Evolutionary conservation across 2,888 invertebrate genomes (phyloP), one percentile per base, ranked within the genome.

Genomic region (Phorcus lineatus): DNA sequence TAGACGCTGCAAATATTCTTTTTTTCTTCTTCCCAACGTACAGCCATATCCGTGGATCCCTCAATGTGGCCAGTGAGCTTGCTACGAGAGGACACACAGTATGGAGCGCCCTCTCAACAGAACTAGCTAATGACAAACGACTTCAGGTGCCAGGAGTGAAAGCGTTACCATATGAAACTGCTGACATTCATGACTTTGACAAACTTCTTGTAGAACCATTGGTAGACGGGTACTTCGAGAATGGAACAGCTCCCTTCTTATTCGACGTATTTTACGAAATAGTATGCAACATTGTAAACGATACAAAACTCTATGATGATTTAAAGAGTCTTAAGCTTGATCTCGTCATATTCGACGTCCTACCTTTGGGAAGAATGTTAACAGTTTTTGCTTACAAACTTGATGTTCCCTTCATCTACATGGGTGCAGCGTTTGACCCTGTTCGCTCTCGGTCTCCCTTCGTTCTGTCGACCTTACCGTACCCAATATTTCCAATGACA

Each of bases 321-420:
- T 13, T 47, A 13, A 47, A 47, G 11, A 47, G 13, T 47, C 40
- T 67, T 22, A 78, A 79, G 0, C 84, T 78, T 47, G 82, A 85
- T 22, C 74, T 85, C 22, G 81, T 79, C 16, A 53, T 85, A 11
- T 57, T 80, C 13, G 85, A 85, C 40, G 70, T 53, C 4, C 24
- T 78, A 1, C 67, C 62, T 16, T 17, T 74, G 19, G 53, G 47
- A 19, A 47, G 75, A 17, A 81, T 78, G 47, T 40, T 54, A 11
- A 55, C 62, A 11, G n/a, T 82, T 22, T 24, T 85, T 24, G 82
- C 85, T 0, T 74, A 81, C 52, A 74, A 74, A 47, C 74, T 82
- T 16, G 70, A 74, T n/a, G 75, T 84, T 22, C 81, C 84, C 0
- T 84, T 79, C 55, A 79, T 81, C 3, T 55, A 77, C n/a, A 24